Conservation (phyloP, 2,113 vertebrate genomes). For the Oryzias woworae region DNA sequence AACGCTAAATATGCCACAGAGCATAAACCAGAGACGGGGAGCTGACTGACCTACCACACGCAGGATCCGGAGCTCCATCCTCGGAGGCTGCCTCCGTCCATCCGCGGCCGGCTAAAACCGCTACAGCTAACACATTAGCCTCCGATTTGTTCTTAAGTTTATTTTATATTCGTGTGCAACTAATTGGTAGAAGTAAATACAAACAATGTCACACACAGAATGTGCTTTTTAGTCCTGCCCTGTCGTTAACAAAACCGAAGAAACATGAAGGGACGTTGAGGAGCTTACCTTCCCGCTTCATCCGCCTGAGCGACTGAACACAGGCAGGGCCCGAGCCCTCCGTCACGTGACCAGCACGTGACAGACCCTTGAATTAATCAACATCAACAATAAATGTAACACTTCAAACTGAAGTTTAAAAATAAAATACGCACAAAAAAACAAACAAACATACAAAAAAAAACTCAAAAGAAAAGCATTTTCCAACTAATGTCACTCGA, state of each 20-base stretch:
- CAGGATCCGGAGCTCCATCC: constrained; percentile 33
- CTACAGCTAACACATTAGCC: constrained; percentile 53
- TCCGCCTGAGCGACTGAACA: constrained; percentile 38
- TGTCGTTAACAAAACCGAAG: constrained; percentile 24
- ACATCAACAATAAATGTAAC: constrained; percentile 7
- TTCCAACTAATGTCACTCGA: too few relatives aligned
- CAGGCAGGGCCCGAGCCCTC: constrained; percentile 71
- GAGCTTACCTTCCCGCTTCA: constrained; percentile 50
- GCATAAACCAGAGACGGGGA: constrained; percentile 22
- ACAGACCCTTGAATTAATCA: constrained; percentile 44
- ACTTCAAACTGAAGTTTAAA: neutral
- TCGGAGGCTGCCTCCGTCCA: constrained; percentile 38
- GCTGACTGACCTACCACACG: constrained; percentile 48
- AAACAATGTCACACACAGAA: neutral
- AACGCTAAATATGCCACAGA: neutral
- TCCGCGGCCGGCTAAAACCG: constrained; percentile 52
- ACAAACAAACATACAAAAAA: too few relatives aligned
- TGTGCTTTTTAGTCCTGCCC: neutral
- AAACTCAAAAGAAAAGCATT: too few relatives aligned
- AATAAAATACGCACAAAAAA: too few relatives aligned
- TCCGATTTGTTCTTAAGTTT: constrained; percentile 9
- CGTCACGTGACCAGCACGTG: constrained; percentile 80
- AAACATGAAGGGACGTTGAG: constrained; percentile 1
- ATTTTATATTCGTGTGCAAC: neutral
- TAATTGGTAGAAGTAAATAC: accelerated